Evolutionary conservation across 2,797 vertebrate species (phyloP).

Genomic region (Sphaeramia orbicularis): DNA sequence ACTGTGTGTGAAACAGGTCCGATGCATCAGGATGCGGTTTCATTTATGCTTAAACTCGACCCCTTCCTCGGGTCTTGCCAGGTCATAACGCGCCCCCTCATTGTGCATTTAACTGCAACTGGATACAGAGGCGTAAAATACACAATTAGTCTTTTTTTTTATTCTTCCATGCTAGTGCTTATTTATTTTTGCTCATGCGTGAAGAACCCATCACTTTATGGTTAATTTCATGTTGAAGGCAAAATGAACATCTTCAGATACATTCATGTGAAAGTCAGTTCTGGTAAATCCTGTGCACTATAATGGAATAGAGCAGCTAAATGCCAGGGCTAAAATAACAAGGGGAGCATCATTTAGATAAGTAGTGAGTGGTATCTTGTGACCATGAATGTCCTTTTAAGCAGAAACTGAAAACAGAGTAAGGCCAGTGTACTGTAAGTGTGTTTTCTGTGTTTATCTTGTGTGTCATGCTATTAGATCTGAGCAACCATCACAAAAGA

Average conservation of each 20-base stretch:
- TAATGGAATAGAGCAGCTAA: slow-evolving; percentile 30
- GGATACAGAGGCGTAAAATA: slow-evolving; percentile 24
- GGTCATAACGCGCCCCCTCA: not conserved
- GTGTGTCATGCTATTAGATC: not conserved
- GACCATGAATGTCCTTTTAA: slow-evolving; percentile 6
- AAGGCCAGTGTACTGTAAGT: slow-evolving; percentile 17
- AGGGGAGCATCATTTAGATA: slow-evolving; percentile 18
- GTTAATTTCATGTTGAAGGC: slow-evolving; percentile 28
- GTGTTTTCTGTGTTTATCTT: slow-evolving; percentile 24
- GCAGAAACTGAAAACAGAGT: slow-evolving; percentile 23
- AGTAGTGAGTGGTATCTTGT: slow-evolving; percentile 14
- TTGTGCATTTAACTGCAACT: slow-evolving; percentile 7
- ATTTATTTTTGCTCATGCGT: slow-evolving; percentile 5
- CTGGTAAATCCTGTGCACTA: not conserved
- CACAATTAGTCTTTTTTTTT: not conserved
- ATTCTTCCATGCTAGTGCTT: not conserved
- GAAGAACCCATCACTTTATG: slow-evolving; percentile 12
- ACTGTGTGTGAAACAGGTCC: not conserved
- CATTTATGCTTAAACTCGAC: slow-evolving; percentile 3
- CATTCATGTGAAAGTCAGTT: not conserved
- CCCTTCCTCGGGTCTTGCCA: slow-evolving; percentile 15
- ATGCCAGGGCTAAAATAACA: slow-evolving; percentile 22
- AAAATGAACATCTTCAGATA: slow-evolving; percentile 1
- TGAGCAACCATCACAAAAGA: slow-evolving; percentile 6
- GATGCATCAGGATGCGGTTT: slow-evolving; percentile 24